Evolutionary conservation across 2,888 invertebrate genomes (phyloP), one percentile per base, ranked within the genome.

Genomic region (Aspidiotus rigidus): DNA sequence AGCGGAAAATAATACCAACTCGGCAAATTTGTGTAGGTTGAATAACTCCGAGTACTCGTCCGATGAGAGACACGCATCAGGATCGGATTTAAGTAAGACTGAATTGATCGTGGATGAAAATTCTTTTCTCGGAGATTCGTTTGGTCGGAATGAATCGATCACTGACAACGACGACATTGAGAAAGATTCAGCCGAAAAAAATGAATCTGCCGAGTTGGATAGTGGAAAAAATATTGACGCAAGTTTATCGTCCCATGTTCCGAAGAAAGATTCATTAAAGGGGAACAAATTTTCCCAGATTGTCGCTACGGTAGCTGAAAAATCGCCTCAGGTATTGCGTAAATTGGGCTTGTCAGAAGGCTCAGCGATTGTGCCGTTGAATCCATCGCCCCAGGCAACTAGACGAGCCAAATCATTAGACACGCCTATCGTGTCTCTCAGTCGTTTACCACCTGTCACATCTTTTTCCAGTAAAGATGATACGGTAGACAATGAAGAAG

Each of bases 391-490:
- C 0, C 89, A 89, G 6, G 85, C 86, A 8, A 86, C 88, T 69
- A 82, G 91, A 64, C 82, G 90, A 74, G 88, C 91, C 1, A 90
- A 91, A 78, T 91, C 91, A 71, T 81, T 92, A 73, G 92, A 92
- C 75, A 87, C 90, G 3, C 89, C 91, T 1, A 86, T 91, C 28
- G 89, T 92, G 75, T 86, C 90, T 17, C 79, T 91, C 42, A 88
- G 87, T 77, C 83, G 86, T 75, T 78, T 92, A 56, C 91, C 91
- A 15, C 87, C 90, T 8, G 85, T 89, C 78, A 89, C 90, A 78
- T 89, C 91, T 0, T 90, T 91, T 77, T 92, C 91, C 2, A 90
- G 90, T 39, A 91, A 91, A 79, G 92, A 92, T 76, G 92, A 92
- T 76, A 92, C 92, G 0, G 86, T 92, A 0, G 91, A 87, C 74